These are phyloP conservation scores for Linepithema humile DNA, from an alignment of 1,140 invertebrate species.

Conservation along the genomic window DNA sequence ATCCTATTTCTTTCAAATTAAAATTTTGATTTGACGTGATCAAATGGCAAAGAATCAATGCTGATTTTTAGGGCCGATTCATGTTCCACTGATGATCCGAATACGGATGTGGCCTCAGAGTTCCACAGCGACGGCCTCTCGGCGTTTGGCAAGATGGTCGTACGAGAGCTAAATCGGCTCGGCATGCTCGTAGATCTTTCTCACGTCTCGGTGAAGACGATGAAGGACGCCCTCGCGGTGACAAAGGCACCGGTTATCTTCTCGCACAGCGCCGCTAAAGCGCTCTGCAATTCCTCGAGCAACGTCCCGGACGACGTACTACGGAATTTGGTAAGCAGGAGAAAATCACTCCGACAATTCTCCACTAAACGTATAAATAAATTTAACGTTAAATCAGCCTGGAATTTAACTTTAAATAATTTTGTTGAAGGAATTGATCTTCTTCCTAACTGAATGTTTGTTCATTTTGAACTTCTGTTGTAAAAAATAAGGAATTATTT, in stretches of 20 bases:
- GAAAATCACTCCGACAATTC: not conserved
- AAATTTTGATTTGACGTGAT: not conserved
- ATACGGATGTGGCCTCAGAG: conserved; percentile 82
- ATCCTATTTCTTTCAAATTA: not conserved
- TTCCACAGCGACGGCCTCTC: conserved; percentile 89
- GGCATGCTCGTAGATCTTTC: conserved; percentile 98
- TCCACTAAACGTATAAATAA: no score
- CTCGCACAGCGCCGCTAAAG: conserved; percentile 94
- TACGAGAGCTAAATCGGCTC: conserved; percentile 93
- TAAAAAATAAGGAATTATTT: not conserved
- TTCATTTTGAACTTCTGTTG: no score
- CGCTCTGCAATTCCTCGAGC: conserved; percentile 93
- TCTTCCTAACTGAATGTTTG: not conserved
- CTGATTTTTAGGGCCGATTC: conserved; percentile 84
- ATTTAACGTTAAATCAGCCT: not conserved
- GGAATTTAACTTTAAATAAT: not conserved
- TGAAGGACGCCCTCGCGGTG: conserved; percentile 92
- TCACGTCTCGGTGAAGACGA: conserved; percentile 94
- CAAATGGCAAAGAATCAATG: not conserved
- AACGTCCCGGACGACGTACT: conserved; percentile 96
- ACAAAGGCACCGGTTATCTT: conserved; percentile 96
- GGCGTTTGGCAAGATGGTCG: conserved; percentile 90
- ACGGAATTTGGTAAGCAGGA: conserved; percentile 88
- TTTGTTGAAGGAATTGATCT: not conserved
- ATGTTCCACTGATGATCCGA: conserved; percentile 83